Conservation (phyloP, 2,888 invertebrate species). For the Diplazon laetatorius region DNA sequence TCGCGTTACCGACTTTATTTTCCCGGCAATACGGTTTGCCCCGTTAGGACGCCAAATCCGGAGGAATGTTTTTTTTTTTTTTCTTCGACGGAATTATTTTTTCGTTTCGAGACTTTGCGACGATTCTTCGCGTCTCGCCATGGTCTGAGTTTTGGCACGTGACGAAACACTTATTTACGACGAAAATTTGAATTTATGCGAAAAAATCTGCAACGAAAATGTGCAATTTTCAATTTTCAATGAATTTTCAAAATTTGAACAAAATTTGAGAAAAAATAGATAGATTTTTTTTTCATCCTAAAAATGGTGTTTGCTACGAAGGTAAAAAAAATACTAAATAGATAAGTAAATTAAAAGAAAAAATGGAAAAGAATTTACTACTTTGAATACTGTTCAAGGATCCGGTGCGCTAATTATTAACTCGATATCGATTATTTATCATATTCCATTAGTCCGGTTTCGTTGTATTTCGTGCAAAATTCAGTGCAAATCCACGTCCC, state of each 20-base stretch:
- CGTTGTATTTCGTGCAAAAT: slow-evolving; percentile 5
- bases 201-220: too few relatives aligned
- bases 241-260: too few relatives aligned
- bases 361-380: too few relatives aligned
- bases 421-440: background rate
- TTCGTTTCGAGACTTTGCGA: slow-evolving; percentile 33
- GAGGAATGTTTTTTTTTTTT: too few relatives aligned
- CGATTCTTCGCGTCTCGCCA: background rate
- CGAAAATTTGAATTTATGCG: slow-evolving; percentile 2
- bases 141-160: slow-evolving; percentile 31
- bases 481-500: background rate
- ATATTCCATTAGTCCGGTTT: background rate
- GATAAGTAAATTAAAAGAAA: too few relatives aligned
- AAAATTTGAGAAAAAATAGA: too few relatives aligned
- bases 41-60: background rate
- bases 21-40: slow-evolving; percentile 26
- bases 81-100: slow-evolving; percentile 30
- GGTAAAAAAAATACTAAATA: too few relatives aligned
- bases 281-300: too few relatives aligned
- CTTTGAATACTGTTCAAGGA: slow-evolving; percentile 1
- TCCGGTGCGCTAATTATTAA: background rate
- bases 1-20: slow-evolving; percentile 49
- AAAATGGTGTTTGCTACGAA: too few relatives aligned
- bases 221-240: too few relatives aligned
- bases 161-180: slow-evolving; percentile 46